Percentiles rank a stretch among this genome's conserved stretches.
phyloP scores from a whole-genome alignment of 2,888 invertebrate genomes.

The Oxycera nigricornis region DNA sequence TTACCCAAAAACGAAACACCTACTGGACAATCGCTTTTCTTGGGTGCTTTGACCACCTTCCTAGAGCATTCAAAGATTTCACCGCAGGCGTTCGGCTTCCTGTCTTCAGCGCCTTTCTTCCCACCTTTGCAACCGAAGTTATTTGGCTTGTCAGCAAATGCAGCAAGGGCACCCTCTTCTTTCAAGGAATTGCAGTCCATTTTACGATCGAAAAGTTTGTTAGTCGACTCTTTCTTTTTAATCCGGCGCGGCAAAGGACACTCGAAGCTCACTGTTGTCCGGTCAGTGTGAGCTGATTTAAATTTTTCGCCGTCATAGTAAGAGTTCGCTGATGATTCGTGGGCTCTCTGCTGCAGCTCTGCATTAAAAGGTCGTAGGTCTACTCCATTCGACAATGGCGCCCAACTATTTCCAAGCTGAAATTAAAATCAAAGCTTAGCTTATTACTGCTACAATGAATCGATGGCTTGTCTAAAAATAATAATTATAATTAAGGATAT shows the following conservation, averaged over 20 bases:
- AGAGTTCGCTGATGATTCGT: background rate
- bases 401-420: background rate
- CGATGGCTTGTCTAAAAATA: background rate
- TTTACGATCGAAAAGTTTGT: background rate
- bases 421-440: too few species aligned
- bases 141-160: background rate
- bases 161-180: background rate
- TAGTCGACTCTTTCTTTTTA: background rate
- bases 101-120: background rate
- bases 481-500: background rate
- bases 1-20: background rate
- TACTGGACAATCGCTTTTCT: constrained; percentile 16
- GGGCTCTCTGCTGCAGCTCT: background rate
- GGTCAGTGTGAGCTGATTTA: constrained; percentile 7
- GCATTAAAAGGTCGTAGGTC: background rate
- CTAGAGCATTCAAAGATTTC: constrained; percentile 10
- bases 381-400: background rate
- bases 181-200: constrained; percentile 16
- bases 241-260: background rate
- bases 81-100: constrained; percentile 20
- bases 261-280: background rate
- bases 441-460: too few species aligned
- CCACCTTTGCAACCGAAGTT: background rate
- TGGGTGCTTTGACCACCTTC: background rate
- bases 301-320: background rate